Percentiles rank a stretch among this genome's conserved stretches.
These are phyloP conservation scores for Mesodorylaimus sp. DNA, from an alignment of 2,888 invertebrate genomes.

Conservation along the genomic window DNA sequence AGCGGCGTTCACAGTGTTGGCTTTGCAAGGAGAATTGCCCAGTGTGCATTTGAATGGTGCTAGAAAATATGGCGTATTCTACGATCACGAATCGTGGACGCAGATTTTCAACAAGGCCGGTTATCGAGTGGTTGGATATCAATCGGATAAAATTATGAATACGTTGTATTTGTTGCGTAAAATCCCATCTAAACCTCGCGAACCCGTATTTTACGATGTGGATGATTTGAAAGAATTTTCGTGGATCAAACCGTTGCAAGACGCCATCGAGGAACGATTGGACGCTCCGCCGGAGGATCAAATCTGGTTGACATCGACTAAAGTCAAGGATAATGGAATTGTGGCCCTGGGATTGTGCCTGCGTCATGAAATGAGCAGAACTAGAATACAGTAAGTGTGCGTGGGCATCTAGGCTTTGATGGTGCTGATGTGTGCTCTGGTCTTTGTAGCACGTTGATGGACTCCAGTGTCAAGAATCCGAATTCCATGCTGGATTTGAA, in stretches of 20 bases:
- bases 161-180: slow-evolving; percentile 10
- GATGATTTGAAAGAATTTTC: slow-evolving; percentile 40
- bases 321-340: slow-evolving; percentile 52
- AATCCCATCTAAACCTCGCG: neutral
- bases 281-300: slow-evolving; percentile 41
- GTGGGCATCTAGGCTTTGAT: slow-evolving; percentile 2
- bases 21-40: neutral
- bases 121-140: slow-evolving; percentile 16
- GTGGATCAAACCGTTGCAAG: slow-evolving; percentile 15
- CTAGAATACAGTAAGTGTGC: slow-evolving; percentile 45
- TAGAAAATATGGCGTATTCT: slow-evolving; percentile 20
- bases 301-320: slow-evolving; percentile 37
- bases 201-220: slow-evolving; percentile 44
- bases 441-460: neutral
- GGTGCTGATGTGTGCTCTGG: no score
- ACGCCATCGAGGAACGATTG: slow-evolving; percentile 46
- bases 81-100: slow-evolving; percentile 19
- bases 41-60: neutral
- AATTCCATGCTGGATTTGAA: neutral
- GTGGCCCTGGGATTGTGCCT: slow-evolving; percentile 77
- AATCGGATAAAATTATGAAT: slow-evolving; percentile 4
- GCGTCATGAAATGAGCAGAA: slow-evolving; percentile 64
- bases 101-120: slow-evolving; percentile 20
- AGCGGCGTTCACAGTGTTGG: neutral
- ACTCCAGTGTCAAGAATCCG: neutral